Base-by-base conservation (phyloP, 1,140 invertebrate species). In the Pseudomyrmex gracilis region DNA sequence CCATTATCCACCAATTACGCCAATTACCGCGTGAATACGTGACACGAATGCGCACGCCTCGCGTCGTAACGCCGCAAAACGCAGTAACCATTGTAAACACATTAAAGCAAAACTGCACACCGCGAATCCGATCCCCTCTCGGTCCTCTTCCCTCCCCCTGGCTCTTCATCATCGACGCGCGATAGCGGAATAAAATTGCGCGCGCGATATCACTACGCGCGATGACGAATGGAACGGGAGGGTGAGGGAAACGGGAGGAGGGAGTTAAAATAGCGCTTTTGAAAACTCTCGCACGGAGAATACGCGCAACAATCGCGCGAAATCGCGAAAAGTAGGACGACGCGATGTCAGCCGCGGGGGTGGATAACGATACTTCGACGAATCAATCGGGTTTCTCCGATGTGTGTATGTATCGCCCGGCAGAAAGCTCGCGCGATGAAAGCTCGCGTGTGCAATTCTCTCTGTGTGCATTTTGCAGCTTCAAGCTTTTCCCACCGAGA, bases 11-110 rank as follows among this genome's bases (percentile, higher is more conserved):
- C 43, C 76, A 80, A 80, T 80, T 80, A 80, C 66, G 76, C 64
- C 76, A 80, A 80, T 80, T 80, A 80, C 66, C 76, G 66, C 66
- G 66, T 71, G 76, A 80, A 80, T 80, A 71, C 76, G 76, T 71
- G 76, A 80, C 66, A 71, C 76, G 53, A 80, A 80, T 71, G 76
- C 34, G 34, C 76, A 58, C 66, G 53, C 10, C 1, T 12, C 76
- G 7, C 34, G 43, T 13, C 17, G 64, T 80, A 70, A 80, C 45
- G 66, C 43, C 64, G 43, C 76, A 78, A 78, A 78, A 78, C 76
- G 76, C 76, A 58, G 22, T 80, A 71, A 58, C 66, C 66, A 80
- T 80, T 71, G 76, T 80, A 80, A 80, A 80, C 76, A 80, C 53
- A 71, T 80, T 80, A 80, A 80, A 80, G 66, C 55, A 80, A 80